Evolutionary conservation across 2,888 invertebrate genomes (phyloP).

Genomic region (Tillus elongatus): DNA sequence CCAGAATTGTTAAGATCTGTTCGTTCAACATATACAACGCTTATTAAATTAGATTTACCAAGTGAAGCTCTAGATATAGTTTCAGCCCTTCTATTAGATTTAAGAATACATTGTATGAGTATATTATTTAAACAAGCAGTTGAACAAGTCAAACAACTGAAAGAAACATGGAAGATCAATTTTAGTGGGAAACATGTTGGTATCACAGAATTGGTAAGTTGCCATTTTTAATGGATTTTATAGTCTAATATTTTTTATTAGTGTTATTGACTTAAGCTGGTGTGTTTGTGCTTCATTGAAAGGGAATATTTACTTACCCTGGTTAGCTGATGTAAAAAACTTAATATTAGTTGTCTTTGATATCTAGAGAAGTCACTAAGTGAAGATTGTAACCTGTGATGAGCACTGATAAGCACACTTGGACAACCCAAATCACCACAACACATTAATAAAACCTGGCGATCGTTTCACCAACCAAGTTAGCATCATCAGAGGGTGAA

Average conservation of each 20-base stretch:
- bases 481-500: too few relatives aligned
- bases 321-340: too few relatives aligned
- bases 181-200: constrained; percentile 77
- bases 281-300: too few relatives aligned
- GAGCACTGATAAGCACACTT: too few relatives aligned
- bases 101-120: constrained; percentile 77
- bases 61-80: constrained; percentile 80
- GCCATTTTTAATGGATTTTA: constrained; percentile 8
- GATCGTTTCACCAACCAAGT: too few relatives aligned
- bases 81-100: constrained; percentile 75
- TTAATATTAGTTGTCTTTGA: too few relatives aligned
- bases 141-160: constrained; percentile 63
- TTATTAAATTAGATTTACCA: constrained; percentile 79
- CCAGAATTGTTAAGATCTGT: constrained; percentile 74
- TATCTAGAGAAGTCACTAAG: too few relatives aligned
- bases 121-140: constrained; percentile 78
- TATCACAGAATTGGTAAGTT: constrained; percentile 66
- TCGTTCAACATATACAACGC: constrained; percentile 67
- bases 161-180: constrained; percentile 81
- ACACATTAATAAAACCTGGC: too few relatives aligned
- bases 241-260: constrained; percentile 3
- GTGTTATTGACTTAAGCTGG: too few relatives aligned
- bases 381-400: too few relatives aligned
- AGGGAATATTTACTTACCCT: too few relatives aligned
- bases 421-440: too few relatives aligned